Evolutionary conservation across 2,797 vertebrate genomes (phyloP).

Genomic region (Typhlichthys subterraneus): DNA sequence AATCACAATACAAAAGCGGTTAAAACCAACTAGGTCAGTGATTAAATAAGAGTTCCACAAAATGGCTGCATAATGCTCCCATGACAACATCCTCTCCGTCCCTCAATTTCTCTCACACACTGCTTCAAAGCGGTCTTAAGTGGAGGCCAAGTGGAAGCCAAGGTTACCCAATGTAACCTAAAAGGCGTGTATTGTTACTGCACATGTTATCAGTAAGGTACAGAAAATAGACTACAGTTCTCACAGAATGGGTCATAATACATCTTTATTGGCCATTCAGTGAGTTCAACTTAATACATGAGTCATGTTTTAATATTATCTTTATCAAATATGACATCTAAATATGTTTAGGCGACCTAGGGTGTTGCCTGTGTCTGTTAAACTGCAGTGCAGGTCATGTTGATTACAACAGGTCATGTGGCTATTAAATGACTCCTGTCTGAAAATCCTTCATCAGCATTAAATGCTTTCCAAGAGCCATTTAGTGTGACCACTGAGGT

Average conservation of each 20-base stretch:
- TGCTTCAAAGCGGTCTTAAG: constrained; percentile 18
- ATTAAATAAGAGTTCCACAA: constrained; percentile 47
- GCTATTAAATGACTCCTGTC: constrained; percentile 10
- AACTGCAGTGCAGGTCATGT: background rate
- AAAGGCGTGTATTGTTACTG: too few species aligned
- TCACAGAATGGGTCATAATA: background rate
- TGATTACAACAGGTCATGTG: constrained; percentile 1
- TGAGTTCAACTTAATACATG: too few species aligned
- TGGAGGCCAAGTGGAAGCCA: too few species aligned
- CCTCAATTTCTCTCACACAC: too few species aligned
- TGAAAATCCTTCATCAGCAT: constrained; percentile 4
- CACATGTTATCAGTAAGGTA: constrained; percentile 7
- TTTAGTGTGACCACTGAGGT: constrained; percentile 7
- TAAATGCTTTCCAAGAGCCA: background rate
- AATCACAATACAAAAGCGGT: too few species aligned
- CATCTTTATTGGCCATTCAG: too few species aligned
- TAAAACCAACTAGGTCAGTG: constrained; percentile 11
- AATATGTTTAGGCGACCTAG: background rate
- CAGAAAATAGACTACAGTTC: background rate
- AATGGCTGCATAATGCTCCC: constrained; percentile 40
- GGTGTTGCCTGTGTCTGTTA: constrained; percentile 7
- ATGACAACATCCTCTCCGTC: constrained; percentile 32
- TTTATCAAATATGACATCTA: background rate
- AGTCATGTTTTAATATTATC: too few species aligned
- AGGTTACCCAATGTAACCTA: background rate